Conservation (phyloP, 2,113 vertebrate genomes). For the Poeciliopsis prolifica region DNA sequence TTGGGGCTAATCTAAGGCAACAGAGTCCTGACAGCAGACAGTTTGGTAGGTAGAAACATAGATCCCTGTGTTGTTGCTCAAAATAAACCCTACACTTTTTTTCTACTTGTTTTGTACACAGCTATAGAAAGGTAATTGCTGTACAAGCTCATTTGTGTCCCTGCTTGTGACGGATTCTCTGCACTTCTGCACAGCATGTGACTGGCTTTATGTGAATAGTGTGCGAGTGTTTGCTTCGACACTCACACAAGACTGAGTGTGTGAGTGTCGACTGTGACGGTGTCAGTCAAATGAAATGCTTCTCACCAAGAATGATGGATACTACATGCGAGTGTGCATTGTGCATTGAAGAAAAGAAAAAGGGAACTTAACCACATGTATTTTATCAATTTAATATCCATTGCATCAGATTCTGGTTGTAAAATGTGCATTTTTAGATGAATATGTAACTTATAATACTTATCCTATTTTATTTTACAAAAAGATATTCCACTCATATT, state of each 20-base stretch:
- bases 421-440: constrained; percentile 9
- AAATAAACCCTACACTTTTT: not conserved
- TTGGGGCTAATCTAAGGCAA: not conserved
- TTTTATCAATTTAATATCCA: constrained; percentile 12
- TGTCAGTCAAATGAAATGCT: constrained; percentile 24
- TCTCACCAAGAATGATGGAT: constrained; percentile 10
- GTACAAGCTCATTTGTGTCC: constrained; percentile 4
- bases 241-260: not conserved
- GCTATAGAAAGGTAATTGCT: not conserved
- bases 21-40: not conserved
- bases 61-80: not conserved
- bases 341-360: constrained; percentile 5
- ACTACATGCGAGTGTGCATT: constrained; percentile 18
- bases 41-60: too few species aligned
- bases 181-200: constrained; percentile 6
- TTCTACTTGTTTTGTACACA: not conserved
- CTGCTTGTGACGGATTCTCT: not conserved
- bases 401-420: not conserved
- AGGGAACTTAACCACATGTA: constrained; percentile 3
- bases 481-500: constrained; percentile 2
- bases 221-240: not conserved
- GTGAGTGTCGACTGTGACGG: not conserved
- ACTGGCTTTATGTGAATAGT: not conserved
- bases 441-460: not conserved
- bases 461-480: constrained; percentile 17